These are phyloP conservation scores for Rhipidura dahli DNA, from an alignment of 2,113 vertebrate species.

Conservation along the genomic window DNA sequence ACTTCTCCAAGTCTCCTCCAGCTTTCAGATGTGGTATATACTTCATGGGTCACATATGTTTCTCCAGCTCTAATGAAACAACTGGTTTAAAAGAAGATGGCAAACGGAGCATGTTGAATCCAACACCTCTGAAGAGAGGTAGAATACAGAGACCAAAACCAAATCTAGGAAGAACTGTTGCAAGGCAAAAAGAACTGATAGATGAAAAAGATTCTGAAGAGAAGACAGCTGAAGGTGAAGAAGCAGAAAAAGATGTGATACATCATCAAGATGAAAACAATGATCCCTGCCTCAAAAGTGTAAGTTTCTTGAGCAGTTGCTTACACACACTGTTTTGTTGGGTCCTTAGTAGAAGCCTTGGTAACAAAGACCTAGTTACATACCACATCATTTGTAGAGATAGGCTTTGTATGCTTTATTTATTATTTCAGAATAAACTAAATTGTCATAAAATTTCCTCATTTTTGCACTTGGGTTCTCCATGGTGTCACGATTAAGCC, in stretches of 20 bases:
- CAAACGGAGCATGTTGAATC: conserved; percentile 13
- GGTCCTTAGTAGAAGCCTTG: neutral
- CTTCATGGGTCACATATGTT: neutral
- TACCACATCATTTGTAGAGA: neutral
- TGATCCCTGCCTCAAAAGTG: neutral
- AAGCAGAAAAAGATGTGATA: neutral
- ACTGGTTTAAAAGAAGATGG: neutral
- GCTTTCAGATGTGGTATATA: neutral
- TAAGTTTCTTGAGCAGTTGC: conserved; percentile 42
- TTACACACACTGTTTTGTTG: neutral
- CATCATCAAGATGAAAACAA: neutral
- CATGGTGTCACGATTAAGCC: neutral
- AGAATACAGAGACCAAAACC: conserved; percentile 66
- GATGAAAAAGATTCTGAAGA: neutral
- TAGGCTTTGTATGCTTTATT: neutral
- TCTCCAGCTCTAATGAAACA: conserved; percentile 51
- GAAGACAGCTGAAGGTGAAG: neutral
- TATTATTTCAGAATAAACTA: neutral
- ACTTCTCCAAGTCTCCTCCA: neutral
- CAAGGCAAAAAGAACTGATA: conserved; percentile 16
- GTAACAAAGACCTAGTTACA: neutral
- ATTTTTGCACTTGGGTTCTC: neutral
- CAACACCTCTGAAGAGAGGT: conserved; percentile 18
- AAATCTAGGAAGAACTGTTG: conserved; percentile 50
- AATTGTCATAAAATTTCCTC: neutral